These are phyloP conservation scores for Myotis myotis DNA, from an alignment of 2,797 vertebrate species.

Conservation along the genomic window DNA sequence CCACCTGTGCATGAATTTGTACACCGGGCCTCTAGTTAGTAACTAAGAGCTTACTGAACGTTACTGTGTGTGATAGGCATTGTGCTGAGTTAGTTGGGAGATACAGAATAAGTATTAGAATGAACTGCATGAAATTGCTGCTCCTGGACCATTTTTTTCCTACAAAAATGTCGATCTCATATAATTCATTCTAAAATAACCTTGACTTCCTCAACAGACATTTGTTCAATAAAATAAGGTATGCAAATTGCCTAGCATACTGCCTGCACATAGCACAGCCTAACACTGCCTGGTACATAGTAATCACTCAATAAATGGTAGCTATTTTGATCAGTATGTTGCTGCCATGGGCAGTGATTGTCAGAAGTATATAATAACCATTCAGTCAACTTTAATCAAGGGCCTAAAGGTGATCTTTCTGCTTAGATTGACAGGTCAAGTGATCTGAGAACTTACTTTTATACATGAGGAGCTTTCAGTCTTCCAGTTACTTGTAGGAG, in stretches of 20 bases:
- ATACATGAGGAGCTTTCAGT: neutral
- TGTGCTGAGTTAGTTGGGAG: neutral
- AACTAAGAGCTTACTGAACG: neutral
- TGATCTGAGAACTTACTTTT: conserved; percentile 14
- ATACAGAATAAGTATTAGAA: neutral
- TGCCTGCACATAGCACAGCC: neutral
- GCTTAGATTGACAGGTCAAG: neutral
- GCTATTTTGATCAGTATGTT: neutral
- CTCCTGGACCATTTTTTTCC: neutral
- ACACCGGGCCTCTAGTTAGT: neutral
- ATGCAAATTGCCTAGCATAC: neutral
- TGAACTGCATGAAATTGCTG: neutral
- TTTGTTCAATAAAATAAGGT: conserved; percentile 35
- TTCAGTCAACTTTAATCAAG: conserved; percentile 30
- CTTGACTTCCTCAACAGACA: neutral
- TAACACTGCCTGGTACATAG: neutral
- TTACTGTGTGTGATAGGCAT: neutral
- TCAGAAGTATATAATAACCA: neutral
- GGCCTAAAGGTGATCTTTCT: neutral
- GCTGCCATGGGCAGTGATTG: neutral
- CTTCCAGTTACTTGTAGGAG: neutral
- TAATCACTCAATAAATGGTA: neutral
- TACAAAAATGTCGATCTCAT: neutral
- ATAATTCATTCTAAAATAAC: neutral
- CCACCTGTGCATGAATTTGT: too few species aligned